A percentile compares a stretch with the other conserved stretches of the same genome.
phyloP scores from a whole-genome alignment of 2,888 invertebrate genomes.

The Atherix ibis region DNA sequence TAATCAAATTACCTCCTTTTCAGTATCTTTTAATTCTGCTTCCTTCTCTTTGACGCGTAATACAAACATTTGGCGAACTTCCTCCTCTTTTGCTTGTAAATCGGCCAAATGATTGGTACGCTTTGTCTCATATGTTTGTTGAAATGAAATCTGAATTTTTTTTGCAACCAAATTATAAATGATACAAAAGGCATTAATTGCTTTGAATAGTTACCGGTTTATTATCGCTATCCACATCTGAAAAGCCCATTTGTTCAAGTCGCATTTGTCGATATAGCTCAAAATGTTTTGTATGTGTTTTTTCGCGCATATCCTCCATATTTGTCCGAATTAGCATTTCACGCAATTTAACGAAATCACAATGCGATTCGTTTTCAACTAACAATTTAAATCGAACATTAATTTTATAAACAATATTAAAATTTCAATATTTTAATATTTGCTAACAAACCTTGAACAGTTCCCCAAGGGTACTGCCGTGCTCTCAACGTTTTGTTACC shows the following conservation, averaged over 20 bases:
- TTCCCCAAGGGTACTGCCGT: constrained; percentile 98
- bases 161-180: no score
- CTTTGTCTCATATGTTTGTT: constrained; percentile 91
- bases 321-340: constrained; percentile 98
- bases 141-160: constrained; percentile 63
- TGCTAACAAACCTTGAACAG: constrained; percentile 71
- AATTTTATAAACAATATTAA: no score
- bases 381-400: no score
- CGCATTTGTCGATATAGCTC: constrained; percentile 86
- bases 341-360: constrained; percentile 96
- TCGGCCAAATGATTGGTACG: constrained; percentile 81
- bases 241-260: constrained; percentile 88
- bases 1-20: constrained; percentile 90
- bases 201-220: constrained; percentile 44
- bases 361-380: constrained; percentile 98
- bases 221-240: constrained; percentile 83
- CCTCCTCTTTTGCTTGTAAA: constrained; percentile 91
- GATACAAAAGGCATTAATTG: background rate
- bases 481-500: constrained; percentile 94
- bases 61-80: constrained; percentile 97
- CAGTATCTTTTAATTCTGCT: constrained; percentile 88
- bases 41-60: constrained; percentile 95
- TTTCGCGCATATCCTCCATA: constrained; percentile 98
- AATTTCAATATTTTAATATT: no score
- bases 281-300: constrained; percentile 91